These are phyloP conservation scores for Pocillopora verrucosa DNA, from an alignment of 64 coral and sea anemone genomes.

Conservation along the genomic window DNA sequence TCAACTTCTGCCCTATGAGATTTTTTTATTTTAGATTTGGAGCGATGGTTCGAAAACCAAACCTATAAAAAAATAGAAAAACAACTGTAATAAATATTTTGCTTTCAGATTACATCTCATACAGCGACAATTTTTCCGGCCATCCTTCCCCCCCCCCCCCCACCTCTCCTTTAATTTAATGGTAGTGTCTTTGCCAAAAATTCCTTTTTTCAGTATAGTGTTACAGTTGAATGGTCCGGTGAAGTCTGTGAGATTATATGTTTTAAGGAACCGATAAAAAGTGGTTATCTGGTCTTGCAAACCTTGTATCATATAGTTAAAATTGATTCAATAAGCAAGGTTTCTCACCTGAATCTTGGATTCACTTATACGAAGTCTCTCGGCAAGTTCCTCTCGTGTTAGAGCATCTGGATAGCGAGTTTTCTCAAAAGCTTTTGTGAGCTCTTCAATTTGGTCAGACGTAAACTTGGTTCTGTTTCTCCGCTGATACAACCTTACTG, in stretches of 20 bases:
- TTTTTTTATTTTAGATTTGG: slow-evolving; percentile 52
- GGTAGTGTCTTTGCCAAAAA: too few species aligned
- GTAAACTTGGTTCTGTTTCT: slow-evolving; percentile 93
- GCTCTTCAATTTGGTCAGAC: slow-evolving; percentile 80
- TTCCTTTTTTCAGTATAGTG: too few species aligned
- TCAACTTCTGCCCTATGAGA: slow-evolving; percentile 8
- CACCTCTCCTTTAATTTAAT: too few species aligned
- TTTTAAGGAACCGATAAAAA: too few species aligned
- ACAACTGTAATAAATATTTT: neutral
- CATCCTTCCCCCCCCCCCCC: too few species aligned
- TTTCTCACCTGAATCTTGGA: slow-evolving; percentile 89
- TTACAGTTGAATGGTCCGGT: too few species aligned
- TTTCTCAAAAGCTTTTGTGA: slow-evolving; percentile 81
- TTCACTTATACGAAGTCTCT: slow-evolving; percentile 80
- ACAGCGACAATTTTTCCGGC: too few species aligned
- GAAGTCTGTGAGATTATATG: too few species aligned
- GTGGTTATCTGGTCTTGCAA: too few species aligned
- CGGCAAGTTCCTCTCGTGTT: slow-evolving; percentile 84
- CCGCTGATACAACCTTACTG: slow-evolving; percentile 56
- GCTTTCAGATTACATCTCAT: neutral
- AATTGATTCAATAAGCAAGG: too few species aligned
- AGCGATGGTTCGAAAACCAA: slow-evolving; percentile 72
- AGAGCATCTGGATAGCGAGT: slow-evolving; percentile 88
- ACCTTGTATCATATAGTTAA: too few species aligned
- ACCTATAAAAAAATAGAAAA: slow-evolving; percentile 29